Percentiles rank a stretch among this genome's conserved stretches.
Evolutionary conservation across 2,888 invertebrate species (phyloP).

Genomic region (Protophormia terraenovae): DNA sequence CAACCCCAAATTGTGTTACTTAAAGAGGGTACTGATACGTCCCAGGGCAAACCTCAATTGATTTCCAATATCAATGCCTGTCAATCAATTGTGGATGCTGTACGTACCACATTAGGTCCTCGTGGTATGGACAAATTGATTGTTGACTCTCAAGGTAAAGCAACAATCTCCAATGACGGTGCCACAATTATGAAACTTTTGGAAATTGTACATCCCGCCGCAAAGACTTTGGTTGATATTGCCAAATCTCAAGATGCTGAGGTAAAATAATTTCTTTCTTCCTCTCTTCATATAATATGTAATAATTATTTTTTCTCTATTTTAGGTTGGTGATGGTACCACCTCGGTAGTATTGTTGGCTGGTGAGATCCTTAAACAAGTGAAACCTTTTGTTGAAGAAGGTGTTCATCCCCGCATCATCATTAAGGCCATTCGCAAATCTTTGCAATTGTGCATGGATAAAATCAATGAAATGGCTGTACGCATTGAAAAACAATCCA

Average conservation of each 20-base stretch:
- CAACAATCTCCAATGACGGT: constrained; percentile 99
- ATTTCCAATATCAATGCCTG: constrained; percentile 99
- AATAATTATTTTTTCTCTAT: background rate
- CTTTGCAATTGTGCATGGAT: constrained; percentile 90
- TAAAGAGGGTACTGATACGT: constrained; percentile 98
- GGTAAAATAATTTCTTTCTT: constrained; percentile 83
- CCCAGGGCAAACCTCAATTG: constrained; percentile 97
- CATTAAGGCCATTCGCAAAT: constrained; percentile 93
- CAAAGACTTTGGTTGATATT: constrained; percentile 98
- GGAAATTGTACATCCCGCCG: constrained; percentile 99
- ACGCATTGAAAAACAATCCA: constrained; percentile 86
- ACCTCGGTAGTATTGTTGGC: constrained; percentile 98
- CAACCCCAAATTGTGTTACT: constrained; percentile 98
- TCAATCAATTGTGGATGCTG: constrained; percentile 96
- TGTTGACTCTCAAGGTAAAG: constrained; percentile 93
- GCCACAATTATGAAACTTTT: constrained; percentile 99
- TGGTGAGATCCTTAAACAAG: constrained; percentile 96
- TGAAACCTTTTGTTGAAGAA: constrained; percentile 98
- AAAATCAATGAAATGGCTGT: constrained; percentile 92
- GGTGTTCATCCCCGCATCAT: constrained; percentile 96
- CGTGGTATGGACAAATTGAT: constrained; percentile 99
- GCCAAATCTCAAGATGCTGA: constrained; percentile 99
- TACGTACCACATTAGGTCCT: constrained; percentile 97
- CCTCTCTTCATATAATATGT: background rate
- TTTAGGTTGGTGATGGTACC: constrained; percentile 98